Evolutionary conservation across 2,797 vertebrate genomes (phyloP).

Genomic region (Dendrocincla tyrannina): DNA sequence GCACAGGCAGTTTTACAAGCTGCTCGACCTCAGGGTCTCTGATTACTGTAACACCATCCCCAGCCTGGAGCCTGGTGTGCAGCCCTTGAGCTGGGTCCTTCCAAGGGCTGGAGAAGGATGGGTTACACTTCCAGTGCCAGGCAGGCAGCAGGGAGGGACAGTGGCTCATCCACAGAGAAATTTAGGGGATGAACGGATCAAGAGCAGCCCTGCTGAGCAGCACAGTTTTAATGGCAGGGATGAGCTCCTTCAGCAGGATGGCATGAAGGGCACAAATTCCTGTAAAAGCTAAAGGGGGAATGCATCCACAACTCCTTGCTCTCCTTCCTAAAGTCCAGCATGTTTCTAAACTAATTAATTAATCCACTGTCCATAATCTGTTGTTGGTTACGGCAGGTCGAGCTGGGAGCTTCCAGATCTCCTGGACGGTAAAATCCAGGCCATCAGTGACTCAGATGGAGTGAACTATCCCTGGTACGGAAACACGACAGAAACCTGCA

Average conservation of each 20-base stretch:
- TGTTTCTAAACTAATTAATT: background rate
- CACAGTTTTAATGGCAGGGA: background rate
- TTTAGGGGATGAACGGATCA: background rate
- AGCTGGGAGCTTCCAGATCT: constrained; percentile 98
- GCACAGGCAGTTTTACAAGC: background rate
- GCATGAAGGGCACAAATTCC: background rate
- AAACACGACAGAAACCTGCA: constrained; percentile 96
- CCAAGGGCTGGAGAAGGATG: background rate
- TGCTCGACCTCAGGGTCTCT: background rate
- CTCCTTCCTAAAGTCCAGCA: background rate
- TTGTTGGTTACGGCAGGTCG: constrained; percentile 79
- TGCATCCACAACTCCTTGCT: background rate
- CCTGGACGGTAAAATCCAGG: constrained; percentile 88
- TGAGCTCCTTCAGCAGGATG: background rate
- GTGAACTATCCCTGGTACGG: constrained; percentile 99
- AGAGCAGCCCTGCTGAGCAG: background rate
- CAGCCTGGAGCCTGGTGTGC: background rate
- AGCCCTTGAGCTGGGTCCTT: background rate
- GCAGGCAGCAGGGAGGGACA: background rate
- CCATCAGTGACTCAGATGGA: constrained; percentile 96
- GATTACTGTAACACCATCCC: constrained; percentile 46
- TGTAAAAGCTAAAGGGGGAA: background rate
- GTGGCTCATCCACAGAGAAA: background rate
- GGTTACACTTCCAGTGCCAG: background rate
- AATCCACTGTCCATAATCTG: background rate